These are phyloP conservation scores for Ceratosolen solmsi DNA, from an alignment of 1,140 invertebrate genomes.

Conservation along the genomic window DNA sequence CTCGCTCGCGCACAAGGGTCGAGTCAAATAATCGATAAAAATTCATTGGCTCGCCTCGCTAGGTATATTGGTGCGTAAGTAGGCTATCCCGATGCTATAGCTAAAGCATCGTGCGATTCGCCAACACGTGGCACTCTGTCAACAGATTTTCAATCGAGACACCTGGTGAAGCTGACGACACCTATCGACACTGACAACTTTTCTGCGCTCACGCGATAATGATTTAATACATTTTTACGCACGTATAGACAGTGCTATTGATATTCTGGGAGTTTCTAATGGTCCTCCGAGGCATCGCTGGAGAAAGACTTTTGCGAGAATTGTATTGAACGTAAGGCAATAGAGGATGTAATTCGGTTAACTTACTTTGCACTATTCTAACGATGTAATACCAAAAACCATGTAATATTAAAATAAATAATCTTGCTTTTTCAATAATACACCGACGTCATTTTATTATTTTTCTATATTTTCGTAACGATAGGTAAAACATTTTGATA, in stretches of 20 bases:
- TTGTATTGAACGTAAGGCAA: background rate
- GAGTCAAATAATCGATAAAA: constrained; percentile 37
- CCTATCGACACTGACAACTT: background rate
- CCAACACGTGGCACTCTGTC: background rate
- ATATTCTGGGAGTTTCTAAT: background rate
- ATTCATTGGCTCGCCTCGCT: constrained; percentile 29
- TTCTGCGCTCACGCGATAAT: background rate
- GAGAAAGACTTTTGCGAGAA: background rate
- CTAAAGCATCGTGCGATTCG: background rate
- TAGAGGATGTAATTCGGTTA: background rate
- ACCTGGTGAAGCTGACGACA: background rate
- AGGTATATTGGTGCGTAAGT: constrained; percentile 6
- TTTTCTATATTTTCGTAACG: background rate
- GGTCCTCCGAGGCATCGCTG: background rate
- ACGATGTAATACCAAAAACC: background rate
- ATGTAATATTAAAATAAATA: background rate
- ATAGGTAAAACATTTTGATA: too few species aligned
- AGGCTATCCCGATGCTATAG: background rate
- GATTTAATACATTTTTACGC: background rate
- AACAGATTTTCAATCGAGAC: constrained; percentile 17
- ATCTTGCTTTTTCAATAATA: background rate
- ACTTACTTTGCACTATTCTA: too few species aligned
- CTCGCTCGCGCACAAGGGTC: background rate
- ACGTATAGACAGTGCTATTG: background rate
- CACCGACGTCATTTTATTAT: background rate